These are phyloP conservation scores for Psophia crepitans DNA, from an alignment of 2,113 vertebrate genomes.

Conservation along the genomic window DNA sequence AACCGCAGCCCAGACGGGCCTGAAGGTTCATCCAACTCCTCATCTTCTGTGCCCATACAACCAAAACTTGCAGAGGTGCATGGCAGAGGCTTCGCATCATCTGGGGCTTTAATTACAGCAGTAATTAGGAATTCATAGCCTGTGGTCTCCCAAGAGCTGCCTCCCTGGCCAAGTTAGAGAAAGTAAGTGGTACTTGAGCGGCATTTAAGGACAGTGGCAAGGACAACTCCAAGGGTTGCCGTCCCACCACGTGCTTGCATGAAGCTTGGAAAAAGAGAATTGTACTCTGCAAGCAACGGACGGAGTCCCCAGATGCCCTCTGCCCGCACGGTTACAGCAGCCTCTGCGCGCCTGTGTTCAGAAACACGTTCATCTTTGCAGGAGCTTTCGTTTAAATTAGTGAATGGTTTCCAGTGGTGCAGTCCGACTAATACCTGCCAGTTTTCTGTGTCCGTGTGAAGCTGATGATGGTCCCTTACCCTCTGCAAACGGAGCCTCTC, in stretches of 20 bases:
- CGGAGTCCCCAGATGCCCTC: background rate
- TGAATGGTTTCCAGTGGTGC: background rate
- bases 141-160: background rate
- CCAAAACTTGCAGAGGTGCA: background rate
- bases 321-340: background rate
- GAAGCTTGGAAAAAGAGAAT: background rate
- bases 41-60: background rate
- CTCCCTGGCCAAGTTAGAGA: background rate
- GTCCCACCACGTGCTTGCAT: background rate
- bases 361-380: background rate
- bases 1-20: background rate
- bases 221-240: background rate
- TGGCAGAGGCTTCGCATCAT: background rate
- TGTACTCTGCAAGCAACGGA: background rate
- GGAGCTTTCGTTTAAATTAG: background rate
- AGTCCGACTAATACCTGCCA: background rate
- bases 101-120: background rate
- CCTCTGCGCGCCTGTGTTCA: background rate
- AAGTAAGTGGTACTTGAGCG: background rate
- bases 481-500: background rate
- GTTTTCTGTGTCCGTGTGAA: background rate
- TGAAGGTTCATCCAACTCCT: background rate
- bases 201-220: background rate
- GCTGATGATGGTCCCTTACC: background rate
- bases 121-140: background rate